Base-by-base conservation (phyloP, 2,113 vertebrate species). In the Leuciscus idus region DNA sequence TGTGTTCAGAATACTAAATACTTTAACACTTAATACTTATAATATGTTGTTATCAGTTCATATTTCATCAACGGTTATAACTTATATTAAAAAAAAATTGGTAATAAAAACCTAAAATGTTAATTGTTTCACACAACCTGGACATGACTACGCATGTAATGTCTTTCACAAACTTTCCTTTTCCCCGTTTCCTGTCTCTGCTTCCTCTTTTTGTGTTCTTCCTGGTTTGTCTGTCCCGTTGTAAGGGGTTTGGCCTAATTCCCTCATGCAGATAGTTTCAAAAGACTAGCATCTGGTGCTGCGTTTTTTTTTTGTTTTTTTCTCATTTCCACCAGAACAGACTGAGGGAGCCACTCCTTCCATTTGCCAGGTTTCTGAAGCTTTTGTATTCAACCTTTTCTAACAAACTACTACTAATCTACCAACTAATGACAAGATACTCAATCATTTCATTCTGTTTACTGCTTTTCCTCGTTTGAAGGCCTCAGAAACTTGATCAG, bases 261-360 rank as follows among this genome's bases (percentile, higher is more conserved):
- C 61, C 86, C 91, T 91, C 88, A 87, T 89, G 86, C 91, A 79
- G 88, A 89, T 89, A 88, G 84, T 91, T 92, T 90, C 89, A 92
- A 88, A 88, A 90, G 79, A 77, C 89, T 91, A 91, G 91, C 94
- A 94, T 95, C 93, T 94, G 93, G 92, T 90, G 91, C 92, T 88
- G 87, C 87, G 92, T 89, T 89, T 88, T 72, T 43, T 55, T 1
- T 0, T 88, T 72, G 33, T 55, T 1, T 0, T 26, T 26, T 26
- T 26, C 81, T 88, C 86, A 21, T 91, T 93, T 92, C 84, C 79
- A 91, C 89, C 88, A 79, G 85, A 87, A 85, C 78, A 50, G 55
- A 55, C 61, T 55, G 82, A 80, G 36, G 9, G 85, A 88, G 88
- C 90, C n/a, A 89, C 90, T 91, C 86, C n/a, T 88, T 86, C 82